phyloP scores from a whole-genome alignment of 2,797 vertebrate species.

The Peromyscus aztecus region DNA sequence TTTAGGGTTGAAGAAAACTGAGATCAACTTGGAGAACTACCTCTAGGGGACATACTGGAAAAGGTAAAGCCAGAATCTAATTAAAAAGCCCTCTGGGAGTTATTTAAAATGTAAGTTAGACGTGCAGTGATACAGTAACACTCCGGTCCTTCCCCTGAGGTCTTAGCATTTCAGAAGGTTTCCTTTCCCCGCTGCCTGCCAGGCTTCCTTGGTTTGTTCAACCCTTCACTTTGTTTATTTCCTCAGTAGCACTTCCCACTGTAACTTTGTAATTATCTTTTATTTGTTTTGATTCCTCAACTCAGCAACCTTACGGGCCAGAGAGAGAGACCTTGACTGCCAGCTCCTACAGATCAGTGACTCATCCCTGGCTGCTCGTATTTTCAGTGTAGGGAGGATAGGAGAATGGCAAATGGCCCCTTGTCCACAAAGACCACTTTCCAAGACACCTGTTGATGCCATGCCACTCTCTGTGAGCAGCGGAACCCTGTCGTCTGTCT shows the following conservation, averaged over 20 bases:
- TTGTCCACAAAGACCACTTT: not conserved
- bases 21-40: not conserved
- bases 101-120: not conserved
- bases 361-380: too few relatives aligned
- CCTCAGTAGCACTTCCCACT: not conserved
- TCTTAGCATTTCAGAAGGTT: not conserved
- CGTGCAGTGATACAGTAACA: not conserved
- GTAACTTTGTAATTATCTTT: not conserved
- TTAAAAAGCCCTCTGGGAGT: not conserved
- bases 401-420: not conserved
- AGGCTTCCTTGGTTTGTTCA: not conserved
- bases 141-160: too few relatives aligned
- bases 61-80: not conserved
- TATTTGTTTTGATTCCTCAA: conserved; percentile 43
- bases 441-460: too few relatives aligned
- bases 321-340: not conserved
- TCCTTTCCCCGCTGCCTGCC: not conserved
- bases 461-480: not conserved
- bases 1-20: not conserved
- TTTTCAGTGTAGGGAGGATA: not conserved
- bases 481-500: not conserved
- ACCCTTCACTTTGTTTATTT: not conserved
- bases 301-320: not conserved
- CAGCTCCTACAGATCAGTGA: not conserved
- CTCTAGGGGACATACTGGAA: not conserved